phyloP scores from a whole-genome alignment of 1,140 invertebrate species.

The Ostrea denselamellosa region DNA sequence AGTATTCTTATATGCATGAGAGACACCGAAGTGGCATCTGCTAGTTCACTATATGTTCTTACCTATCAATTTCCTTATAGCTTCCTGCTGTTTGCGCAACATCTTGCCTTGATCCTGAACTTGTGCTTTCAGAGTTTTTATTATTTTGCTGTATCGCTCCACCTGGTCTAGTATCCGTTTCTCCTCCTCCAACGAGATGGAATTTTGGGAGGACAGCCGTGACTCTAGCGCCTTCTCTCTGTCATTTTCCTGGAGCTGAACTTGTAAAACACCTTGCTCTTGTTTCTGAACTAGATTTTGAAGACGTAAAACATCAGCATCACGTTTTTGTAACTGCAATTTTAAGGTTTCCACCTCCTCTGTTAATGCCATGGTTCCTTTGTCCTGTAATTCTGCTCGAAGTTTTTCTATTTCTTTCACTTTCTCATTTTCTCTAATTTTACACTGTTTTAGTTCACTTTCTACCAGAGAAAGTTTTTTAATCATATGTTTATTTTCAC shows the following conservation, averaged over 20 bases:
- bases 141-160: constrained; percentile 30
- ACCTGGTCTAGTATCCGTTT: constrained; percentile 15
- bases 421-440: constrained; percentile 31
- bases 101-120: constrained; percentile 8
- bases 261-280: not conserved
- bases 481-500: constrained; percentile 39
- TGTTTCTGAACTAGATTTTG: not conserved
- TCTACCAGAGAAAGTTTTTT: constrained; percentile 39
- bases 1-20: too few relatives aligned
- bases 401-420: constrained; percentile 37
- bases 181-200: not conserved
- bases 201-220: not conserved
- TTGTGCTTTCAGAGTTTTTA: constrained; percentile 2
- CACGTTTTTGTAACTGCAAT: not conserved
- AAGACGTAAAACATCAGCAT: not conserved
- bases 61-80: not conserved
- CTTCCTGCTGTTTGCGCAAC: not conserved
- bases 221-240: not conserved
- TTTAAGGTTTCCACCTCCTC: not conserved
- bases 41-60: too few relatives aligned
- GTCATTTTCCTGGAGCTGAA: not conserved
- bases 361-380: not conserved
- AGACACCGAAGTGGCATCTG: too few relatives aligned
- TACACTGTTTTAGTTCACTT: not conserved
- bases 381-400: constrained; percentile 23